Base-by-base conservation (phyloP, 2,113 vertebrate species). In the Marmota flaviventris region DNA sequence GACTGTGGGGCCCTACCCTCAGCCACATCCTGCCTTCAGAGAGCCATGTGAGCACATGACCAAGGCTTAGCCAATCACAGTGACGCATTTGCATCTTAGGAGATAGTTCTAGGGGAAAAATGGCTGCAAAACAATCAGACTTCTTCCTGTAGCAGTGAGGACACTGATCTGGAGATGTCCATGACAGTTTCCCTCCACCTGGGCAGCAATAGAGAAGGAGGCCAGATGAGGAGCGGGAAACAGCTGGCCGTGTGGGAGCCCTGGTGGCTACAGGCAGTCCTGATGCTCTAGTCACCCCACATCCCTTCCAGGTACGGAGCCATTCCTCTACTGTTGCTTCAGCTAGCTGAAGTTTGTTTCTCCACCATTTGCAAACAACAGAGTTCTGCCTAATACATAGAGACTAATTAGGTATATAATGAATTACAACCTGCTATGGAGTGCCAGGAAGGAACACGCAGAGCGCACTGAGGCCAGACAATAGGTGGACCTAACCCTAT, bases 361-460 rank as follows among this genome's bases (percentile, higher is more conserved):
- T 65, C 67, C 67, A 17, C 51, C 45, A 69, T 69, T 85, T 85
- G 75, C 58, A 89, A 72, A 29, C 72, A 75, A 77, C 16, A 29
- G 56, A 56, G 51, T 83, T 94, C 70, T 91, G 70, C 69, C 37
- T 84, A 53, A 18, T 42, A 29, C 56, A 10, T 8, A 34, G 39
- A 25, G 17, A 67, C 9, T 16, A 58, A 82, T 73, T 72, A 70
- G 29, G 72, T 20, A 37, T 1, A 0, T 72, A n/a, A 83, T 93
- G 56, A 61, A 72, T 29, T 27, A 81, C 39, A 86, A 58, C 82
- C 39, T 72, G 27, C 76, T 95, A 22, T 78, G 70, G 86, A 84
- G 53, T 73, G 7, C 34, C 75, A 37, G 48, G 70, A 61, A 88
- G 51, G 27, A 45, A 70, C 73, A 73, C 11, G 7, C 8, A 75